These are phyloP conservation scores for Spodoptera frugiperda DNA, from an alignment of 1,140 invertebrate genomes.

Conservation along the genomic window DNA sequence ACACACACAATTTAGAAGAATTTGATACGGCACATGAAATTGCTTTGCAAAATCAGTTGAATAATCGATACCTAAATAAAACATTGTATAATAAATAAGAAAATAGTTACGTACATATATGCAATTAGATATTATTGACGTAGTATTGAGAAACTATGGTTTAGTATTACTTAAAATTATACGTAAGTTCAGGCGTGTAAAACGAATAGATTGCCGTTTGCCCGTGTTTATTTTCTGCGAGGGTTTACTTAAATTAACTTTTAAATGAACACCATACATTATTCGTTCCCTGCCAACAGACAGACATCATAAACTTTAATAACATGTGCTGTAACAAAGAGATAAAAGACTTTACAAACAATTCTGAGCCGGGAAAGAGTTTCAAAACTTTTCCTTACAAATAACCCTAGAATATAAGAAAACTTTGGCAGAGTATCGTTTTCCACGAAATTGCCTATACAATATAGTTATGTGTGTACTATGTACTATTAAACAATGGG, in stretches of 20 bases:
- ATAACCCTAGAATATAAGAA: slow-evolving; percentile 2
- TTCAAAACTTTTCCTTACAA: neutral
- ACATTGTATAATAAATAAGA: no score
- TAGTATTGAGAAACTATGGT: neutral
- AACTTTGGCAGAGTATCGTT: slow-evolving; percentile 2
- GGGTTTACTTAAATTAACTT: slow-evolving; percentile 1
- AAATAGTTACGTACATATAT: no score
- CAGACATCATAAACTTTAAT: slow-evolving; percentile 3
- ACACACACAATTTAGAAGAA: neutral
- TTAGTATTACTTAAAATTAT: neutral
- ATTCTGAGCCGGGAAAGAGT: no score
- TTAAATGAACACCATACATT: slow-evolving; percentile 1
- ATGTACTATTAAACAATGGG: neutral
- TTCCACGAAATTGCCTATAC: slow-evolving; percentile 5
- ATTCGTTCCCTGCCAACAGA: neutral
- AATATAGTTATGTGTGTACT: no score
- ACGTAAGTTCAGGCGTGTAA: neutral
- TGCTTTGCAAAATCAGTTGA: slow-evolving; percentile 1
- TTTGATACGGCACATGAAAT: neutral
- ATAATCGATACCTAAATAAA: no score
- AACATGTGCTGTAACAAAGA: neutral
- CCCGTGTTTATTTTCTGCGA: slow-evolving; percentile 2
- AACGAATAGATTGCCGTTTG: neutral
- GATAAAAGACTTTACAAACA: neutral
- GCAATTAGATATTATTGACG: no score